Conservation (phyloP, 2,888 invertebrate species). For the Nymphalis polychloros region DNA sequence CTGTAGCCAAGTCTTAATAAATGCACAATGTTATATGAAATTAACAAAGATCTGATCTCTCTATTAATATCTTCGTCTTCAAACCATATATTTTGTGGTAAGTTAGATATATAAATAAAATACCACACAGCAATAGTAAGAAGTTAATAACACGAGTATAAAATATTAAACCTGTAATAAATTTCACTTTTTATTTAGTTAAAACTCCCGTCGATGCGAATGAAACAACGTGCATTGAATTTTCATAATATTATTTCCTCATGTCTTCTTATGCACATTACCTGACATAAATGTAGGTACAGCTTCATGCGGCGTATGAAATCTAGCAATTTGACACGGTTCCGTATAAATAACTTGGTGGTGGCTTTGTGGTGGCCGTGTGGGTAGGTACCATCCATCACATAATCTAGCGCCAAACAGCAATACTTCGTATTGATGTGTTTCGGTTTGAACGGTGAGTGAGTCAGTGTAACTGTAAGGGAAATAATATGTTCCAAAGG, state of each 20-base stretch:
- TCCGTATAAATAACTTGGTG: not conserved
- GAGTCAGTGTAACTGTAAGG: too few species aligned
- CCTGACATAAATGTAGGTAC: not conserved
- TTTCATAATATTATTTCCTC: slow-evolving; percentile 41
- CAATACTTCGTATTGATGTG: too few species aligned
- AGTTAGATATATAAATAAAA: not conserved
- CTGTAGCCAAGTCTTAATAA: too few species aligned
- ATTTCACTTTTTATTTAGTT: slow-evolving; percentile 18
- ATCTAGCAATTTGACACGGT: not conserved
- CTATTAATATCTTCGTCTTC: too few species aligned
- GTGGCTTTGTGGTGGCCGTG: too few species aligned
- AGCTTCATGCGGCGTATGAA: not conserved
- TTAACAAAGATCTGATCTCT: too few species aligned
- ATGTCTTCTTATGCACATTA: slow-evolving; percentile 28
- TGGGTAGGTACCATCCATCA: too few species aligned
- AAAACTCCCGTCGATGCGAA: slow-evolving; percentile 5
- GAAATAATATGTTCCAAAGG: too few species aligned
- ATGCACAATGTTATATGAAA: too few species aligned
- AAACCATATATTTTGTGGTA: too few species aligned
- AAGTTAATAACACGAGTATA: not conserved
- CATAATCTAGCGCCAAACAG: too few species aligned
- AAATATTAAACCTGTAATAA: not conserved
- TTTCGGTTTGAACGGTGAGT: too few species aligned
- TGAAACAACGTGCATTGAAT: slow-evolving; percentile 38
- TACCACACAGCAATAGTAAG: not conserved